Base-by-base conservation (phyloP, 2,888 invertebrate genomes). In the Athetis lepigone region DNA sequence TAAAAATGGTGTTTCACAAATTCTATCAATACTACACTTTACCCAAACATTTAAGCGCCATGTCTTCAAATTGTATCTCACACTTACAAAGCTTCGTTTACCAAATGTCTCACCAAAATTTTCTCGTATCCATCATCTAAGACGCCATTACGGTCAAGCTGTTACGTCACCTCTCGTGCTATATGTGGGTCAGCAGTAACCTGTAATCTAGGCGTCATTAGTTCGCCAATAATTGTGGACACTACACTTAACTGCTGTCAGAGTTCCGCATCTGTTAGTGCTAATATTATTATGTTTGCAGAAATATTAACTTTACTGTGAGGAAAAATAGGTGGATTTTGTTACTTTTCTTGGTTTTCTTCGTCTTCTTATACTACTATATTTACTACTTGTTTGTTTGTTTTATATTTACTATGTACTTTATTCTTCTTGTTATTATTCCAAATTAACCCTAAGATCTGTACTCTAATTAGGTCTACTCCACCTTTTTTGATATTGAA, bases 121-220 rank as follows among this genome's bases (percentile, higher is more conserved):
- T 57, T 56, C 54, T 56, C 39, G 45, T 58, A 21, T 60, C 57
- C 64, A 70, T 74, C 63, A 66, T 59, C 63, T 42, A 13, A 62
- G 13, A 39, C 50, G 19, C 55, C 49, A 75, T 70, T 75, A 77
- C 70, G 69, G 74, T 68, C 55, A 66, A 67, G 65, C 46, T 36
- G 45, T 79, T 80, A 73, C 79, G 65, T 69, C 75, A 80, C 47
- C 64, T 79, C 63, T 70, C 75, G 75, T 72, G 71, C 57, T 66
- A 43, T 66, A 84, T 79, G 81, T 84, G 64, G 81, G 84, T 86
- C 85, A 82, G 69, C 70, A 59, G 71, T 79, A 72, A 81, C 81
- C 81, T 77, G 77, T 75, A 84, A 85, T 85, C 79, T 77, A 49
- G 63, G 58, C 46, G 76, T 75, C 83, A 86, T 86, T 85, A 85